Percentiles rank a stretch among this genome's conserved stretches.
phyloP scores from a whole-genome alignment of 2,888 invertebrate genomes.

The Rosalia funebris region DNA sequence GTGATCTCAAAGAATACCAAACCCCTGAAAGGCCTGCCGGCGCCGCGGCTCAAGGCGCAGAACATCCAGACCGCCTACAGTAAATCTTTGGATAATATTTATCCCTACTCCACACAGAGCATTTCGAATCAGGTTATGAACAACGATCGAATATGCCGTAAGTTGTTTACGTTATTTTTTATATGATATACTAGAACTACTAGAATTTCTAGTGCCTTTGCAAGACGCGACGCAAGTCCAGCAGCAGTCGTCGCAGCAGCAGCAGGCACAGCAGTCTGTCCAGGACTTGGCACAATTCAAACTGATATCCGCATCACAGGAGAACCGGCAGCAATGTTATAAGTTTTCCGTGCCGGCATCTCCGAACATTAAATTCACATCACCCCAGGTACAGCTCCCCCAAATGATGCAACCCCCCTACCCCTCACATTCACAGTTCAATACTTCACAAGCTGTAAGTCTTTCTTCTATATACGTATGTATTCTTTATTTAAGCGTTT shows the following conservation, averaged over 20 bases:
- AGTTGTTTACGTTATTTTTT: constrained; percentile 12
- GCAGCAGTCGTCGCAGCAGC: constrained; percentile 35
- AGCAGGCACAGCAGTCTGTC: constrained; percentile 42
- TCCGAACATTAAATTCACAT: constrained; percentile 58
- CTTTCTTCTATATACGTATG: constrained; percentile 25
- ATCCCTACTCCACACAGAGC: constrained; percentile 40
- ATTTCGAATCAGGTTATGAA: constrained; percentile 33
- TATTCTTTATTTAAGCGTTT: constrained; percentile 2
- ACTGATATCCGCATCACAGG: constrained; percentile 41
- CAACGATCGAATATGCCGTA: constrained; percentile 40
- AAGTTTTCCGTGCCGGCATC: constrained; percentile 54
- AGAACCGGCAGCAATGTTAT: constrained; percentile 49
- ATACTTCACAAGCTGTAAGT: constrained; percentile 50
- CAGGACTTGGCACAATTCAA: constrained; percentile 46
- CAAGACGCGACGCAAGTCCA: constrained; percentile 21
- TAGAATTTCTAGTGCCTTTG: constrained; percentile 13
- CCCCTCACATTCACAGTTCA: constrained; percentile 48
- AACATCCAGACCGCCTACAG: constrained; percentile 32
- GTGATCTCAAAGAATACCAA: constrained; percentile 55
- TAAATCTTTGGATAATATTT: constrained; percentile 43
- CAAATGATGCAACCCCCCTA: constrained; percentile 49
- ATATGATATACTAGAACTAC: background rate
- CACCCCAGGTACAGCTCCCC: constrained; percentile 51
- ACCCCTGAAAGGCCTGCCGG: constrained; percentile 39
- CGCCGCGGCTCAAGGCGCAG: constrained; percentile 13